These are phyloP conservation scores for Pseudoips prasinana DNA, from an alignment of 2,888 invertebrate species.

Conservation along the genomic window DNA sequence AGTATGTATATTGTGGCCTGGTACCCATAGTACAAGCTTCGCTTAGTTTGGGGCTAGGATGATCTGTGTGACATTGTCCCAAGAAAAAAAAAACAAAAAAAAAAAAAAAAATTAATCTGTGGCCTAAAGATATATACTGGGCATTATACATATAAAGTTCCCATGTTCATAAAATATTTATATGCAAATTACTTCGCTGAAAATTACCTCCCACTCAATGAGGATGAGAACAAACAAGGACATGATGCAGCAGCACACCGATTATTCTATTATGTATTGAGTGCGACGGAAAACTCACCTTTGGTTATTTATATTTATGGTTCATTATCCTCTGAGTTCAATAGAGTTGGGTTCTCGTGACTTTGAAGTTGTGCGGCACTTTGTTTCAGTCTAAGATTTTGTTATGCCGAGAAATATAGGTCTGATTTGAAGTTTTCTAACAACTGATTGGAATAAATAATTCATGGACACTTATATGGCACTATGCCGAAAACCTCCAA, in stretches of 20 bases:
- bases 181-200: slow-evolving; percentile 1
- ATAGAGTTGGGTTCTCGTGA: slow-evolving; percentile 2
- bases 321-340: background rate
- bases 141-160: background rate
- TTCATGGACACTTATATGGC: too few relatives aligned
- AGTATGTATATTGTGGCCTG: too few relatives aligned
- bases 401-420: slow-evolving; percentile 1
- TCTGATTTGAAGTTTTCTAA: too few relatives aligned
- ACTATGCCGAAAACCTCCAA: too few relatives aligned
- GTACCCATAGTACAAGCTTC: too few relatives aligned
- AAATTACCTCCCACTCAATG: slow-evolving; percentile 4
- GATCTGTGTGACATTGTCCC: too few relatives aligned
- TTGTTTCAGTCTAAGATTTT: slow-evolving; percentile 2
- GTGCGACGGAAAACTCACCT: background rate
- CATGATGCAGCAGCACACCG: slow-evolving; percentile 5
- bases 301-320: background rate
- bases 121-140: too few relatives aligned
- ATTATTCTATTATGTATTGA: slow-evolving; percentile 9
- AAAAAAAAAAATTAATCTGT: too few relatives aligned
- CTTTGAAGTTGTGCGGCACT: slow-evolving; percentile 4
- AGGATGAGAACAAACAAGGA: slow-evolving; percentile 11
- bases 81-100: too few relatives aligned
- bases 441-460: too few relatives aligned
- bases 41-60: too few relatives aligned
- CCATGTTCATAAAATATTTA: background rate